Evolutionary conservation across 2,888 invertebrate species (phyloP), one percentile per base, ranked within the genome.

Genomic region (Heliconius erato): DNA sequence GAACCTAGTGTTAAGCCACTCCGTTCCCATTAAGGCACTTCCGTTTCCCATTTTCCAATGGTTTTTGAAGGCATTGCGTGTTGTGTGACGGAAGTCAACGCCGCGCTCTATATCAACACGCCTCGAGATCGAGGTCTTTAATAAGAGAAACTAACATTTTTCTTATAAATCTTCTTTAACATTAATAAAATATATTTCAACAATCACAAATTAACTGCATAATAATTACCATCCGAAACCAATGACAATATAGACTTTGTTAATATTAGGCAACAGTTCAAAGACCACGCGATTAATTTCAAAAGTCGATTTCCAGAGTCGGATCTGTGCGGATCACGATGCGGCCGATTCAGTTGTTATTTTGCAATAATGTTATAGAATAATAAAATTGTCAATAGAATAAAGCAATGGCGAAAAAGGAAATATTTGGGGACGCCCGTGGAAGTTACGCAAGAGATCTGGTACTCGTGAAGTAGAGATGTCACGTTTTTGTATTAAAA

Each of bases 241-340:
- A 84, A 85, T 81, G 87, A 89, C 88, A 89, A 89, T 88, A 85
- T 87, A 87, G 88, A 88, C 88, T 87, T 89, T 86, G 87, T 85
- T 79, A 91, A 92, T 91, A 92, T 93, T 93, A 91, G 91, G 91
- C 90, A 94, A 94, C 85, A 88, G 94, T 91, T 94, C 95, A 94
- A 88, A 94, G 95, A 92, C 93, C 94, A 92, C 88, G 90, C 90
- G 92, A 95, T 94, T 93, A 93, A 94, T 93, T 92, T 91, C 90
- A 89, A 93, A 92, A 90, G 89, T 85, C 89, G 91, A 92, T 92
- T 92, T 91, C 92, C 90, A 90, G 89, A 89, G 91, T 90, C 91
- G 88, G 90, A 91, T 89, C 90, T 87, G 87, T 89, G 91, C 91
- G 90, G 87, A 89, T 94, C 95, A 94, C 95, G 95, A 95, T 91